phyloP scores from a whole-genome alignment of 2,888 invertebrate genomes.

The Oscheius myriophilus region DNA sequence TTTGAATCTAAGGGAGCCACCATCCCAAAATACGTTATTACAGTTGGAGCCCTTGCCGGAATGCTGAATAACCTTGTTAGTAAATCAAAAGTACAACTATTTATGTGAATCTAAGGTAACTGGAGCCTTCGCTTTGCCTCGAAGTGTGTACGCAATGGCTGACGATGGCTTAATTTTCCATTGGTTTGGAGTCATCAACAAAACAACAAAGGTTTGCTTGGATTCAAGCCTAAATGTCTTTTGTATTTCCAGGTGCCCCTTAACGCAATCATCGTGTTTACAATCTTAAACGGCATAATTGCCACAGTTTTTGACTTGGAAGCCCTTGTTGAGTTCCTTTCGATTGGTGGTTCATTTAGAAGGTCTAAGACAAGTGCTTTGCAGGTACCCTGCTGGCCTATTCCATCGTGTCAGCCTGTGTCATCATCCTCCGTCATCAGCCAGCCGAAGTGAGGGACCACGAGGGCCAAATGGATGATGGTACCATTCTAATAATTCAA shows the following conservation, averaged over 20 bases:
- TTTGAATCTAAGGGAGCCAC: constrained; percentile 81
- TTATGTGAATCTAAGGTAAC: constrained; percentile 72
- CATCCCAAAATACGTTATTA: constrained; percentile 83
- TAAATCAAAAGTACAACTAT: neutral
- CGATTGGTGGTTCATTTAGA: constrained; percentile 59
- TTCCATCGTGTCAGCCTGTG: constrained; percentile 61
- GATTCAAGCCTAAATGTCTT: neutral
- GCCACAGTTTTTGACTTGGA: constrained; percentile 69
- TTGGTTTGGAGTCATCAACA: constrained; percentile 69
- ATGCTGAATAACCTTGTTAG: constrained; percentile 78
- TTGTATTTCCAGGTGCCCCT: constrained; percentile 52
- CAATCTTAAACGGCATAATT: constrained; percentile 67
- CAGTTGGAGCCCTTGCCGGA: constrained; percentile 84
- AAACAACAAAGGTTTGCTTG: constrained; percentile 38
- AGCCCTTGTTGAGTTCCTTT: constrained; percentile 71
- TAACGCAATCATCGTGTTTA: constrained; percentile 60
- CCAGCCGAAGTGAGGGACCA: constrained; percentile 42
- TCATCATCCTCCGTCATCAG: constrained; percentile 68
- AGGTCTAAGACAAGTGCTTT: neutral
- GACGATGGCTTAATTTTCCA: constrained; percentile 75
- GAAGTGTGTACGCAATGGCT: constrained; percentile 76
- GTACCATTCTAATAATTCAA: constrained; percentile 9
- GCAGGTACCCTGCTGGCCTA: constrained; percentile 53
- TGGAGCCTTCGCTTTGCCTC: constrained; percentile 84
- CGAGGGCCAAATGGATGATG: constrained; percentile 33